Percentiles rank a stretch among this genome's conserved stretches.
These are phyloP conservation scores for Eulemur rufifrons DNA, from an alignment of 2,113 vertebrate species.

Conservation along the genomic window DNA sequence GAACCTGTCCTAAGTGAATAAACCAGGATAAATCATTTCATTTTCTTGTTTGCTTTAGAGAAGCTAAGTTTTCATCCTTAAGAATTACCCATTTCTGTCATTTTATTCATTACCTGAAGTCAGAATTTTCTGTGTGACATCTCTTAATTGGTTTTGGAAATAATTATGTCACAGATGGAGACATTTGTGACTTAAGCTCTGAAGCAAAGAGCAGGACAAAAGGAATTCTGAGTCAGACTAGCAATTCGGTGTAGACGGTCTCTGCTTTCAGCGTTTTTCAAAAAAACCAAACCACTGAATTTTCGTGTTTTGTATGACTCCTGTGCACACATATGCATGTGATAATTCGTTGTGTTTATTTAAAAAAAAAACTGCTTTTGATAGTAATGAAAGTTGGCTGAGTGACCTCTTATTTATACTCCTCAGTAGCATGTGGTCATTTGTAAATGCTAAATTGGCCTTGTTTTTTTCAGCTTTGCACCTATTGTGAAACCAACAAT, in stretches of 20 bases:
- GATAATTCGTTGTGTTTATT: no score
- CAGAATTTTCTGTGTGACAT: slow-evolving; percentile 64
- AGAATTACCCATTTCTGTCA: slow-evolving; percentile 48
- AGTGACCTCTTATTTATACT: not conserved
- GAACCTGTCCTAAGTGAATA: slow-evolving; percentile 30
- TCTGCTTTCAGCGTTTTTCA: slow-evolving; percentile 40
- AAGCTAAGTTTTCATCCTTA: slow-evolving; percentile 44
- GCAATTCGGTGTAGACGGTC: not conserved
- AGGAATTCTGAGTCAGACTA: slow-evolving; percentile 62
- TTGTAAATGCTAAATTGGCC: slow-evolving; percentile 1
- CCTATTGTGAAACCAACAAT: slow-evolving; percentile 45
- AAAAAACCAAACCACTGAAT: not conserved
- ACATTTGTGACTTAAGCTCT: slow-evolving; percentile 63
- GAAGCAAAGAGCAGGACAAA: slow-evolving; percentile 52
- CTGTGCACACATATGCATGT: no score
- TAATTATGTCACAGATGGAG: slow-evolving; percentile 60
- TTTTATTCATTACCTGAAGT: slow-evolving; percentile 71
- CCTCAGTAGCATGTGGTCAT: not conserved
- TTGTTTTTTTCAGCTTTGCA: not conserved
- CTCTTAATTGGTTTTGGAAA: slow-evolving; percentile 68
- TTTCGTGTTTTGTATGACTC: no score
- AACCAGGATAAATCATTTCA: slow-evolving; percentile 27
- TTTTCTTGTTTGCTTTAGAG: slow-evolving; percentile 42
- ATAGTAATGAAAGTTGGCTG: slow-evolving; percentile 37
- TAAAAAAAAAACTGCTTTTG: not conserved